Percentiles rank a stretch among this genome's conserved stretches.
These are phyloP conservation scores for Netelia inedita DNA, from an alignment of 2,888 invertebrate genomes.

Conservation along the genomic window DNA sequence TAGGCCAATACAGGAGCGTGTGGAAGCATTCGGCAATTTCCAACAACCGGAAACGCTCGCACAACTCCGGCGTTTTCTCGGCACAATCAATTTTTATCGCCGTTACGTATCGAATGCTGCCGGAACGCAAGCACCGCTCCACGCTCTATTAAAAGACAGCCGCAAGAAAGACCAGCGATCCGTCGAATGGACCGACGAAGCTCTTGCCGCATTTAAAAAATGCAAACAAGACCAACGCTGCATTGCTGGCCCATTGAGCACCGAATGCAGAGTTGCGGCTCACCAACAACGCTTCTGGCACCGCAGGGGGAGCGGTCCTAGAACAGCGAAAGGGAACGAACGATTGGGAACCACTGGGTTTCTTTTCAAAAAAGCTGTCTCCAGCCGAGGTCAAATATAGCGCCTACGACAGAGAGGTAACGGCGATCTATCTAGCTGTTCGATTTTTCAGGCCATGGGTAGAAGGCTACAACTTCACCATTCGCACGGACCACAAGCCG, in stretches of 20 bases:
- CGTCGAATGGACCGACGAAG: slow-evolving; percentile 66
- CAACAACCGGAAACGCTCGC: slow-evolving; percentile 41
- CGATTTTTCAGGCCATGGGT: too few relatives aligned
- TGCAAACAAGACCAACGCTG: slow-evolving; percentile 42
- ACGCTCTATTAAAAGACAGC: slow-evolving; percentile 43
- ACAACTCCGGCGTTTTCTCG: slow-evolving; percentile 58
- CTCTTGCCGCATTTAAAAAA: slow-evolving; percentile 64
- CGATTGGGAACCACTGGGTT: slow-evolving; percentile 10
- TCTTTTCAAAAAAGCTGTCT: slow-evolving; percentile 40
- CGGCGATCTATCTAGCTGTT: too few relatives aligned
- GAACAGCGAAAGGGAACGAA: slow-evolving; percentile 7
- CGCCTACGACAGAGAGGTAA: background rate
- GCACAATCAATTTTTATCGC: slow-evolving; percentile 52
- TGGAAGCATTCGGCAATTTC: slow-evolving; percentile 47
- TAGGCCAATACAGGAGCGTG: slow-evolving; percentile 50
- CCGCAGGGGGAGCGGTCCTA: slow-evolving; percentile 27
- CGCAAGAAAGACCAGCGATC: slow-evolving; percentile 69
- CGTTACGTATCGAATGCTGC: slow-evolving; percentile 60
- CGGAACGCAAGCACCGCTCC: slow-evolving; percentile 59
- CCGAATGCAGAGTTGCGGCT: slow-evolving; percentile 19
- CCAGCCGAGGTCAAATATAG: slow-evolving; percentile 6
- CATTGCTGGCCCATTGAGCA: slow-evolving; percentile 42
- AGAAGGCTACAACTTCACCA: too few relatives aligned
- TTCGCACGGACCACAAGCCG: too few relatives aligned
- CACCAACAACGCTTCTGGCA: slow-evolving; percentile 30